phyloP scores from a whole-genome alignment of 2,888 invertebrate species.

The Cryptops parisi region DNA sequence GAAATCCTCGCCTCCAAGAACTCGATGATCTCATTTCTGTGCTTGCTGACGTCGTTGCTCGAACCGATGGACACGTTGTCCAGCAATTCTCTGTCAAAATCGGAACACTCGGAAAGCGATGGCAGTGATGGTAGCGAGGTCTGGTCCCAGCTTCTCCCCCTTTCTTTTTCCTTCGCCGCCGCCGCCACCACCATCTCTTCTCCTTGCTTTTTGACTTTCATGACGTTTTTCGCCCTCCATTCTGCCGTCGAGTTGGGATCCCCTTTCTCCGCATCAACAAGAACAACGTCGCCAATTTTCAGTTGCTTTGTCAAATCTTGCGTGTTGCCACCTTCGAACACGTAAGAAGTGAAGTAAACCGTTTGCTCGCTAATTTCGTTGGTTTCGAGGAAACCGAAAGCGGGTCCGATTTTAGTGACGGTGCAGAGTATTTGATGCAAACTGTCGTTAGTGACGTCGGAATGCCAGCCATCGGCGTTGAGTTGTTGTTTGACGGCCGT shows the following conservation, averaged over 20 bases:
- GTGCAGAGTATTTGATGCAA: not conserved
- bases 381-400: not conserved
- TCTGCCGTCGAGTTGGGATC: not conserved
- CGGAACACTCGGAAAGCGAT: not conserved
- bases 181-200: not conserved
- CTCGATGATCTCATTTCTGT: not conserved
- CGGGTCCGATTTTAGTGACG: not conserved
- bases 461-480: too few relatives aligned
- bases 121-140: not conserved
- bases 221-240: not conserved
- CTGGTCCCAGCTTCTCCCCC: not conserved
- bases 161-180: too few relatives aligned
- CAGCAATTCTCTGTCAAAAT: not conserved
- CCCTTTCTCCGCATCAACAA: not conserved
- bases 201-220: not conserved
- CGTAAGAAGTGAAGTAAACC: not conserved
- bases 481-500: not conserved
- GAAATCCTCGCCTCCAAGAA: not conserved
- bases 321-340: not conserved
- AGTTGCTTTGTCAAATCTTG: not conserved
- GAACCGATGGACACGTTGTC: not conserved
- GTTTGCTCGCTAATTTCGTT: not conserved
- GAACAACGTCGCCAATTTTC: not conserved
- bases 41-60: not conserved
- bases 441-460: not conserved